Base-by-base conservation (phyloP, 2,888 invertebrate genomes). In the Stenotaenia linearis region DNA sequence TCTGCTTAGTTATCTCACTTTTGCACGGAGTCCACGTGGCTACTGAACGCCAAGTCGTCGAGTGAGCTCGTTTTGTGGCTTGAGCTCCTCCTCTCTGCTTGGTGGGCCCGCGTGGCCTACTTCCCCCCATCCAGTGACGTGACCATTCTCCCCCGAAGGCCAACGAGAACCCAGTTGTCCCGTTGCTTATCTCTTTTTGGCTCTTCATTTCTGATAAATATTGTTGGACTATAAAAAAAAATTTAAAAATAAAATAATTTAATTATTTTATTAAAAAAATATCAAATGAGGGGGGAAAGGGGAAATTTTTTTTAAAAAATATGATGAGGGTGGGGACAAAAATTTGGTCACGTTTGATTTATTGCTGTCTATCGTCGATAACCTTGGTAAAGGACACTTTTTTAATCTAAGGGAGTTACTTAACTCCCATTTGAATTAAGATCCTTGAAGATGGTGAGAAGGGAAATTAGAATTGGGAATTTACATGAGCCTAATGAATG, bases 1-100 rank as follows among this genome's bases (percentile, higher is more conserved):
- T 18, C 21, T 15, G 21, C 15, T 56, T n/a, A n/a, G 23, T 18
- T 61, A 61, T 61, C 61, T 25, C 61, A 61, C 61, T 61, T 61
- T 61, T 23, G 61, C 61, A 61, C 61, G 61, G 61, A 61, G 61
- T 61, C 61, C 61, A 61, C 61, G 61, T 61, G 61, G 61, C 61
- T 28, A 61, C 61, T 61, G 61, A 61, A 61, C 61, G 61, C 61
- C 61, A 61, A 61, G 61, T 61, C 61, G 61, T 3, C 61, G 61
- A 61, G 61, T 61, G 61, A 61, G 61, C 61, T 61, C 61, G 61
- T 61, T 61, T 61, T 61, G 61, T 61, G 61, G 61, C 61, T 61
- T 61, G 23, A 61, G 61, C 61, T 61, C 61, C 61, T 61, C 61
- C 61, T 61, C 61, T 61, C 61, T 61, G 61, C 61, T 61, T 61